Percentiles rank a stretch among this genome's conserved stretches.
phyloP scores from a whole-genome alignment of 2,888 invertebrate species.

The Caenorhabditis plicata region DNA sequence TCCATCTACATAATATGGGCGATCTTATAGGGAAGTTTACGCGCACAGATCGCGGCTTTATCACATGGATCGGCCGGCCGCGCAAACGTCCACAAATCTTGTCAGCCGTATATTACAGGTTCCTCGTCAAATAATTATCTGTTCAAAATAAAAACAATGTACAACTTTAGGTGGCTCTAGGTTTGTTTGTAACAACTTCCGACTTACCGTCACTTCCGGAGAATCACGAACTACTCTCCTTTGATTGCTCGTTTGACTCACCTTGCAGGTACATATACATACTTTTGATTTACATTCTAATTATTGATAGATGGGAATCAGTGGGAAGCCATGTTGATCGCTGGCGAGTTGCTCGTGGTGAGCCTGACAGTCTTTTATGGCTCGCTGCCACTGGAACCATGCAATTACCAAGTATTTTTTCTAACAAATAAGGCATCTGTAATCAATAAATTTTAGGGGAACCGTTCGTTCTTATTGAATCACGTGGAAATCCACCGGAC shows the following conservation, averaged over 20 bases:
- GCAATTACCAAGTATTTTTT: conserved; percentile 49
- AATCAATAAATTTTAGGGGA: conserved; percentile 37
- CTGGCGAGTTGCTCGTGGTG: conserved; percentile 60
- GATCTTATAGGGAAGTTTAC: conserved; percentile 1
- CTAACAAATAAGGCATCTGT: not conserved
- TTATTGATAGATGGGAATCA: conserved; percentile 32
- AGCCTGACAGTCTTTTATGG: conserved; percentile 62
- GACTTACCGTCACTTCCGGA: conserved; percentile 50
- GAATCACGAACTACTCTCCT: conserved; percentile 43
- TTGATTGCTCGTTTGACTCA: conserved; percentile 58
- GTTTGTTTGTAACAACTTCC: conserved; percentile 61
- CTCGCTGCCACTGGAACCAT: conserved; percentile 64
- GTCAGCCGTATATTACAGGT: conserved; percentile 24
- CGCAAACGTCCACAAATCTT: conserved; percentile 5
- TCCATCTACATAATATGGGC: too few relatives aligned
- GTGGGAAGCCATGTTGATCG: conserved; percentile 32
- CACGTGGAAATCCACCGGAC: conserved; percentile 53
- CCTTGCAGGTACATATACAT: conserved; percentile 45
- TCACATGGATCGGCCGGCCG: conserved; percentile 8
- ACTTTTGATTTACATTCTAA: not conserved
- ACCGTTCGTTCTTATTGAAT: conserved; percentile 60
- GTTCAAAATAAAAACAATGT: too few relatives aligned
- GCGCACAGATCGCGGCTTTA: conserved; percentile 2
- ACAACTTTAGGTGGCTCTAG: conserved; percentile 52
- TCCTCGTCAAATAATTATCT: too few relatives aligned